Conservation (phyloP, 2,888 invertebrate species). For the Masnerella sp. region DNA sequence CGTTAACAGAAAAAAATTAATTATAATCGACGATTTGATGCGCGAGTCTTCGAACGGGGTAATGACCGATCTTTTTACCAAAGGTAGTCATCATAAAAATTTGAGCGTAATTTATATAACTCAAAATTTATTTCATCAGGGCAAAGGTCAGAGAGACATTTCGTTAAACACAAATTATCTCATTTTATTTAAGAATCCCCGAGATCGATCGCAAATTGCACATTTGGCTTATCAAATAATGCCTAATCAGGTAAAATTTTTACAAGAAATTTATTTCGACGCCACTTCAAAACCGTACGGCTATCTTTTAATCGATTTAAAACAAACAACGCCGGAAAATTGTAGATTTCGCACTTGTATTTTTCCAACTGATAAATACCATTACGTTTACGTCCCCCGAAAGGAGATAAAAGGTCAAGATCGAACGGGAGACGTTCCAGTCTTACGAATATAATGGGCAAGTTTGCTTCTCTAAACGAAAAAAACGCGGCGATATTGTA, state of each 20-base stretch:
- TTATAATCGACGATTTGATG: constrained; percentile 46
- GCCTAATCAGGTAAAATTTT: neutral
- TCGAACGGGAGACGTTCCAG: neutral
- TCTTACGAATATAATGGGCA: neutral
- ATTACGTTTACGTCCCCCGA: constrained; percentile 1
- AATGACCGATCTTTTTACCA: constrained; percentile 61
- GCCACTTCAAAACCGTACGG: constrained; percentile 9
- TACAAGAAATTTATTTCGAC: constrained; percentile 22
- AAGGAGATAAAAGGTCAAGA: too few relatives aligned
- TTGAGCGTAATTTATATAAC: constrained; percentile 5
- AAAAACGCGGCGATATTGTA: constrained; percentile 5
- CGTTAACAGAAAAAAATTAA: constrained; percentile 12
- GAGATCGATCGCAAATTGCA: constrained; percentile 4
- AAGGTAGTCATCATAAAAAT: constrained; percentile 60
- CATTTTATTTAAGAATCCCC: constrained; percentile 14
- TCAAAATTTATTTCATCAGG: constrained; percentile 4
- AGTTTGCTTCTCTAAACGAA: neutral
- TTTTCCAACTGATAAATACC: neutral
- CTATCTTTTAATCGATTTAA: constrained; percentile 16
- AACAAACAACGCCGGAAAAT: constrained; percentile 14
- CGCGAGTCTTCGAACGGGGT: constrained; percentile 12
- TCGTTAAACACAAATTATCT: constrained; percentile 5
- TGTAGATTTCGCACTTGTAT: constrained; percentile 1
- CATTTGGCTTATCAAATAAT: constrained; percentile 6
- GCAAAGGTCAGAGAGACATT: neutral